Conservation (phyloP, 2,797 vertebrate species). For the Yasuhikotakia modesta region DNA sequence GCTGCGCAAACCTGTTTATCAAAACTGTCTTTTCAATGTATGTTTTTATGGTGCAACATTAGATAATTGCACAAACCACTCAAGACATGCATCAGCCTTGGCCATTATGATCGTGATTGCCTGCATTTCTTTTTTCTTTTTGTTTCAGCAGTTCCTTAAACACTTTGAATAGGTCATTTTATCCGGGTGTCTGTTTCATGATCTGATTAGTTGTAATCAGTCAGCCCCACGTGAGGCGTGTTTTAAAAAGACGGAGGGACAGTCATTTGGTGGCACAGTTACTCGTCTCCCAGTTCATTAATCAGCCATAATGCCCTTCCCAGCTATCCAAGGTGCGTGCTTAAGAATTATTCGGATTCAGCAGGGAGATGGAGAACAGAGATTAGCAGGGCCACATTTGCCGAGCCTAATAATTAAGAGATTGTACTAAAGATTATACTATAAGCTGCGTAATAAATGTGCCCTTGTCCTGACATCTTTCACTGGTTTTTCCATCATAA, state of each 20-base stretch:
- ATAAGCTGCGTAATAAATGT: slow-evolving; percentile 61
- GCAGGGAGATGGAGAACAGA: slow-evolving; percentile 60
- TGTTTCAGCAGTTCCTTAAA: too few relatives aligned
- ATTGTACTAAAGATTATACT: slow-evolving; percentile 51
- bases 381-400: slow-evolving; percentile 60
- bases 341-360: slow-evolving; percentile 64
- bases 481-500: neutral
- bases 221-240: neutral
- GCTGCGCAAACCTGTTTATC: neutral
- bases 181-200: neutral
- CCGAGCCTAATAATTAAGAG: slow-evolving; percentile 66
- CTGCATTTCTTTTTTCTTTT: neutral
- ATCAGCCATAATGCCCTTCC: slow-evolving; percentile 57
- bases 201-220: slow-evolving; percentile 8
- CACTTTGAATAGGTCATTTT: neutral
- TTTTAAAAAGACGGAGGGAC: slow-evolving; percentile 15
- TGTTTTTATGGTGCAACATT: neutral
- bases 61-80: neutral
- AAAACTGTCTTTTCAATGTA: neutral
- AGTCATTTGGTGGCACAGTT: slow-evolving; percentile 38
- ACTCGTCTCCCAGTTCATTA: slow-evolving; percentile 60
- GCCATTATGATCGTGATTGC: neutral
- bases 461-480: slow-evolving; percentile 42
- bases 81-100: too few relatives aligned
- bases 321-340: slow-evolving; percentile 50